Conservation (phyloP, 2,113 vertebrate species). For the Australoheros scitulus region DNA sequence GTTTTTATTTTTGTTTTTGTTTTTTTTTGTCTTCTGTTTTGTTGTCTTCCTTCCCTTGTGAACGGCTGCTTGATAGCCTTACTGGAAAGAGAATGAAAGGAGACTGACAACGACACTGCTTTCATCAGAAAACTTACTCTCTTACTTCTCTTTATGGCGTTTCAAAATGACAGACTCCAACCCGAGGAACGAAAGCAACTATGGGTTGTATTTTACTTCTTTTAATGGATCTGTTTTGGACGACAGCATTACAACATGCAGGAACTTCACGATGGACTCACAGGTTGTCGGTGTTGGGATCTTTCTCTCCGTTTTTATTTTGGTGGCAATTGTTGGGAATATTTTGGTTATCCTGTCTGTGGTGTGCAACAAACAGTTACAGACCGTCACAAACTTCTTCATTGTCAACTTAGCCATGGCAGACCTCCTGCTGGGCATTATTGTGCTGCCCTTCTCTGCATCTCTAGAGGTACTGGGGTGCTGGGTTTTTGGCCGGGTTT, state of each 20-base stretch:
- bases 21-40: background rate
- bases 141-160: conserved; percentile 80
- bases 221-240: conserved; percentile 63
- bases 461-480: conserved; percentile 94
- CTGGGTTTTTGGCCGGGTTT: conserved; percentile 95
- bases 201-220: conserved; percentile 79
- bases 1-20: background rate
- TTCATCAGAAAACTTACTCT: conserved; percentile 41
- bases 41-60: background rate
- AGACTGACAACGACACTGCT: conserved; percentile 11
- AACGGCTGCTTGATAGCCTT: background rate
- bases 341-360: conserved; percentile 96
- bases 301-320: conserved; percentile 89
- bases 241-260: conserved; percentile 75
- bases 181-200: conserved; percentile 85
- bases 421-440: conserved; percentile 91
- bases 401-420: conserved; percentile 97
- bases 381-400: conserved; percentile 98
- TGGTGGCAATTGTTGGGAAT: conserved; percentile 94
- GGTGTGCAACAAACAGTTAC: conserved; percentile 92
- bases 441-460: conserved; percentile 95
- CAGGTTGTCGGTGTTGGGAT: conserved; percentile 88
- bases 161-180: conserved; percentile 89
- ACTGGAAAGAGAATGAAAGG: background rate
- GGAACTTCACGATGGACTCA: conserved; percentile 81